Conservation (phyloP, 2,113 vertebrate genomes). For the Astur gentilis region DNA sequence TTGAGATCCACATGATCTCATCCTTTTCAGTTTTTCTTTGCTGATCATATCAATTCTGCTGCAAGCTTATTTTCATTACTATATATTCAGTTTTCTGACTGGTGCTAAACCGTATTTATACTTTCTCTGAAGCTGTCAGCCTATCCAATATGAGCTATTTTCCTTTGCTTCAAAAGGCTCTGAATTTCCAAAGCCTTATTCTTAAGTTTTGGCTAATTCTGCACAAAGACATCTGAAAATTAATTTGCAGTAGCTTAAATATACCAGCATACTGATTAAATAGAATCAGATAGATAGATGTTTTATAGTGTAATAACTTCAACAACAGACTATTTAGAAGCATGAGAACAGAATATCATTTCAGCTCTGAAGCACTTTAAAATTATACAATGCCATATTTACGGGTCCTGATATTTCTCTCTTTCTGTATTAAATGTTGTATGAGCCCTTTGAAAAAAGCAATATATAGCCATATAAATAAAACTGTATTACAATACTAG, state of each 20-base stretch:
- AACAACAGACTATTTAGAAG: not conserved
- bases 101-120: not conserved
- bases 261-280: not conserved
- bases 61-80: not conserved
- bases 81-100: not conserved
- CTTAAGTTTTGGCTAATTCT: not conserved
- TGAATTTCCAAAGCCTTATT: not conserved
- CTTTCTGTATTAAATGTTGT: not conserved
- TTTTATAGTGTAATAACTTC: not conserved
- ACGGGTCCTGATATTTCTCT: not conserved
- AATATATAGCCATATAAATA: not conserved
- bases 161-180: not conserved
- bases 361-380: not conserved
- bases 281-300: not conserved
- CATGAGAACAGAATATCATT: not conserved
- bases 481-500: not conserved
- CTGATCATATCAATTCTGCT: not conserved
- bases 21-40: not conserved
- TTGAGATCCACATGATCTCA: not conserved
- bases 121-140: not conserved
- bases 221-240: not conserved
- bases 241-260: not conserved
- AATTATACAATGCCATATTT: not conserved
- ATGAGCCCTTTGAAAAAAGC: not conserved
- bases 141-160: not conserved